These are phyloP conservation scores for Lordiphosa andalusiaca DNA, from an alignment of 2,888 invertebrate species.

Conservation along the genomic window DNA sequence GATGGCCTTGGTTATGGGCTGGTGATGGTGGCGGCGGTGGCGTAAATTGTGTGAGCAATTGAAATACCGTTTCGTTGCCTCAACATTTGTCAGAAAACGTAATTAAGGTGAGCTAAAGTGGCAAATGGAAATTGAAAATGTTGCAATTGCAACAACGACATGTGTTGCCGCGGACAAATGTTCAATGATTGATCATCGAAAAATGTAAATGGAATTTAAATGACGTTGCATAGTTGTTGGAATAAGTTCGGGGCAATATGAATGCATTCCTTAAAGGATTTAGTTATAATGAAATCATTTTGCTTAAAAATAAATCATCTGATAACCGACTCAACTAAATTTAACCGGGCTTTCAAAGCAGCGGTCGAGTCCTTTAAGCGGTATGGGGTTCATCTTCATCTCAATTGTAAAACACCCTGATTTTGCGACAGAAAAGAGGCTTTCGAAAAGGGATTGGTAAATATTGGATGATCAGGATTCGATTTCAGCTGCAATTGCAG, in stretches of 20 bases:
- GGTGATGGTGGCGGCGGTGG: constrained; percentile 23
- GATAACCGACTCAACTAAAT: no score
- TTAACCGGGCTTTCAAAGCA: no score
- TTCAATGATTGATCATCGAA: constrained; percentile 18
- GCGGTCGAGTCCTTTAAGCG: no score
- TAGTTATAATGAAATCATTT: no score
- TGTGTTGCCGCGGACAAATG: constrained; percentile 12
- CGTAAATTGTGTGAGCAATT: constrained; percentile 10
- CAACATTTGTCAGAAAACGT: constrained; percentile 18
- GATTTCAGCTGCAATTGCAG: no score
- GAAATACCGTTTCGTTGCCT: background rate
- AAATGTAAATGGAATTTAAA: constrained; percentile 1
- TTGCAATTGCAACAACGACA: constrained; percentile 19
- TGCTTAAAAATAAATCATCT: no score
- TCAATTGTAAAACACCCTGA: no score
- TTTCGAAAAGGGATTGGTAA: no score
- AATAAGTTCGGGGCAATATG: background rate
- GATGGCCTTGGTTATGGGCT: constrained; percentile 14
- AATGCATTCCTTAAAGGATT: background rate
- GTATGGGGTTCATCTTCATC: no score
- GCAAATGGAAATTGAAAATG: constrained; percentile 32
- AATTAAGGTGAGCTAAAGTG: constrained; percentile 35
- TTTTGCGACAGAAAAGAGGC: no score
- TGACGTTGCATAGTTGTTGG: background rate
- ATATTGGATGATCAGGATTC: no score